Percentiles rank a stretch among this genome's conserved stretches.
Evolutionary conservation across 53 echinoderm and acorn worm genomes (phyloP).

Genomic region (Zoroaster sp.): DNA sequence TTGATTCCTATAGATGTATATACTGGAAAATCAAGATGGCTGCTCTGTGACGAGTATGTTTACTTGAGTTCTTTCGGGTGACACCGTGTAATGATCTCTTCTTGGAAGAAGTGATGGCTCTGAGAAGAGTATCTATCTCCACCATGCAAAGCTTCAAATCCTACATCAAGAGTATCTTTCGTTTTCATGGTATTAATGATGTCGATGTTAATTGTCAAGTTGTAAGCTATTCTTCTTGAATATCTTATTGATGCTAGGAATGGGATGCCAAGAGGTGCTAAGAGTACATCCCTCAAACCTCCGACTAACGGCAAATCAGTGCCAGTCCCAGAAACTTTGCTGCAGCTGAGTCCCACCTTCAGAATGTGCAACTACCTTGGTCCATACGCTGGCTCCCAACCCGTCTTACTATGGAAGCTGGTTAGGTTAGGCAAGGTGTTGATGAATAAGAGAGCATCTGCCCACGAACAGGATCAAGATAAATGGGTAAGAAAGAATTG

Average conservation of each 20-base stretch:
- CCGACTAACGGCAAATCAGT: conserved; percentile 55
- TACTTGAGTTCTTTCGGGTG: too few species aligned
- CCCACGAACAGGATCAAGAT: conserved; percentile 38
- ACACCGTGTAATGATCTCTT: too few species aligned
- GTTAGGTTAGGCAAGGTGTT: conserved; percentile 79
- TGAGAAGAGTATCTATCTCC: too few species aligned
- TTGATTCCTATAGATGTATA: too few species aligned
- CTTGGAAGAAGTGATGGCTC: too few species aligned
- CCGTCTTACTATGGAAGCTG: conserved; percentile 92
- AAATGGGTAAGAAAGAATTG: conserved; percentile 48
- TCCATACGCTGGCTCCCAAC: conserved; percentile 78
- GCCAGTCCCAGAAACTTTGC: conserved; percentile 22
- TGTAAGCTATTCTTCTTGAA: background rate
- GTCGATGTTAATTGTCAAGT: too few species aligned
- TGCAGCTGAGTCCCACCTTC: conserved; percentile 66
- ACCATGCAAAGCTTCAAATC: too few species aligned
- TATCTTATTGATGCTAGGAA: conserved; percentile 38
- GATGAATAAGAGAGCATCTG: conserved; percentile 65
- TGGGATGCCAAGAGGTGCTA: conserved; percentile 73
- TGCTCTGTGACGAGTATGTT: too few species aligned
- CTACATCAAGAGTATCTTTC: too few species aligned
- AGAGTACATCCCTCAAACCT: conserved; percentile 27
- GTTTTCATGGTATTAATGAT: too few species aligned
- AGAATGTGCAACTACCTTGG: conserved; percentile 90
- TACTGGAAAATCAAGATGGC: too few species aligned